These are phyloP conservation scores for Lithosia quadra DNA, from an alignment of 2,888 invertebrate genomes.

Conservation along the genomic window DNA sequence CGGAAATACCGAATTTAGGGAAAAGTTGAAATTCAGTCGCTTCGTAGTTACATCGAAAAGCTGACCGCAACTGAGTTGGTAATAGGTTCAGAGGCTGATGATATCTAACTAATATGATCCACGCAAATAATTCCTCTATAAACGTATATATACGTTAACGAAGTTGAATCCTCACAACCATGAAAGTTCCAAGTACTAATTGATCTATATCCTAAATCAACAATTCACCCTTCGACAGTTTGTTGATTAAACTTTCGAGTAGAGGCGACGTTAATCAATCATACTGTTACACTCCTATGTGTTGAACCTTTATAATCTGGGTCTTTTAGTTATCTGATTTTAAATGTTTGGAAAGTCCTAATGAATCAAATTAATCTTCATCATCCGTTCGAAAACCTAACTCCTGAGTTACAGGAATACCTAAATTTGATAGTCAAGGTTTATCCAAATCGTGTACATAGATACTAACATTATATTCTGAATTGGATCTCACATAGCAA, in stretches of 20 bases:
- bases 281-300: slow-evolving; percentile 19
- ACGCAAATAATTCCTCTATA: not conserved
- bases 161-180: not conserved
- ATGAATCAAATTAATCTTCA: not conserved
- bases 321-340: slow-evolving; percentile 22
- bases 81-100: no score
- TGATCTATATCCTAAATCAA: slow-evolving; percentile 44
- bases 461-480: no score
- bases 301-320: slow-evolving; percentile 13
- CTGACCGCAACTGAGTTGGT: no score
- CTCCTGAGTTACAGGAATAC: not conserved
- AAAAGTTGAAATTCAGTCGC: no score
- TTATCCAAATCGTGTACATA: no score
- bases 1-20: no score
- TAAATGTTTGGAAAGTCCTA: slow-evolving; percentile 28
- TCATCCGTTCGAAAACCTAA: not conserved
- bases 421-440: no score
- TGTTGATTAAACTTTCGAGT: slow-evolving; percentile 29
- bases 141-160: not conserved
- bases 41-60: no score
- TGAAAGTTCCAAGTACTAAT: slow-evolving; percentile 32
- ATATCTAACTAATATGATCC: no score
- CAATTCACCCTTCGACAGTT: slow-evolving; percentile 27
- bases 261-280: slow-evolving; percentile 38
- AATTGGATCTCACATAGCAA: no score